These are phyloP conservation scores for Parapsyche elsis DNA, from an alignment of 1,140 invertebrate species.

Conservation along the genomic window DNA sequence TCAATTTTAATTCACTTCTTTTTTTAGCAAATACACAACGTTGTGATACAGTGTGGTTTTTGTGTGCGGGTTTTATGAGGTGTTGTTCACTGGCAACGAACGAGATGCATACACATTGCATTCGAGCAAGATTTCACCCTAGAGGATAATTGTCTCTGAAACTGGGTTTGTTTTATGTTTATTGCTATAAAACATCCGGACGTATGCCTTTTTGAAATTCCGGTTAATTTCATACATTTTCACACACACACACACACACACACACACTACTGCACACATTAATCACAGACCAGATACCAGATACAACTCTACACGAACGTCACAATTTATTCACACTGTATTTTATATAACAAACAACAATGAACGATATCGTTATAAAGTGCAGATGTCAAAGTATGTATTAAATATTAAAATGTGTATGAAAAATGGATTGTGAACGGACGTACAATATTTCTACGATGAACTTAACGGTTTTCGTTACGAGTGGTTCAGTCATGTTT, in stretches of 20 bases:
- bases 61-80: slow-evolving; percentile 8
- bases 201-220: neutral
- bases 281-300: no score
- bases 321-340: no score
- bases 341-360: no score
- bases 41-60: neutral
- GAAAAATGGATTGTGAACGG: no score
- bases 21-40: neutral
- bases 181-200: neutral
- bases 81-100: neutral
- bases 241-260: no score
- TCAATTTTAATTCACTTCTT: no score
- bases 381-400: no score
- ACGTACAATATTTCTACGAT: no score
- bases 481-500: neutral
- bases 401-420: no score
- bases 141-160: slow-evolving; percentile 20
- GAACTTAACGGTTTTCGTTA: neutral
- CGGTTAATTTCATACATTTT: neutral
- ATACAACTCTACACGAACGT: no score
- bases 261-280: no score
- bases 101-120: neutral
- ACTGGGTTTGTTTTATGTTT: slow-evolving; percentile 1
- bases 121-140: slow-evolving; percentile 26
- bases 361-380: no score